Percentiles rank a stretch among this genome's conserved stretches.
These are phyloP conservation scores for Synchiropus splendidus DNA, from an alignment of 2,113 vertebrate genomes.

Conservation along the genomic window DNA sequence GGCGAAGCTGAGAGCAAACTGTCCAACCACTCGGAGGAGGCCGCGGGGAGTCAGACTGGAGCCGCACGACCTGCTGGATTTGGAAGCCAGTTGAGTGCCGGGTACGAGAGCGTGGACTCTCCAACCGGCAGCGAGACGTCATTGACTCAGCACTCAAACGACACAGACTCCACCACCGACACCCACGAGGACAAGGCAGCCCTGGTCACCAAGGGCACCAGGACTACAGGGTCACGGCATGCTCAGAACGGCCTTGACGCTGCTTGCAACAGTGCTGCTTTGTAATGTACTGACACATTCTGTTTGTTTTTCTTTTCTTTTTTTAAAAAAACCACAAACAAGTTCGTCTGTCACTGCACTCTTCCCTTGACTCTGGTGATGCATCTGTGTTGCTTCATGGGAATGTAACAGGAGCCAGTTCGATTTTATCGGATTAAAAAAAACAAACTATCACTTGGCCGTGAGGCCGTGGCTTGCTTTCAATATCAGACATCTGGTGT, in stretches of 20 bases:
- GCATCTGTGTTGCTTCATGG: slow-evolving; percentile 75
- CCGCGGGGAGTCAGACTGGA: slow-evolving; percentile 68
- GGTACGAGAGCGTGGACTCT: slow-evolving; percentile 99
- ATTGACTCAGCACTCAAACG: slow-evolving; percentile 96
- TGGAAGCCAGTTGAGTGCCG: slow-evolving; percentile 87
- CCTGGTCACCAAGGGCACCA: slow-evolving; percentile 85
- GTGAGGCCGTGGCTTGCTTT: slow-evolving; percentile 67
- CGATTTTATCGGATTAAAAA: slow-evolving; percentile 76
- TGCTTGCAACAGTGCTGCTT: slow-evolving; percentile 49
- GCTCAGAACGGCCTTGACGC: slow-evolving; percentile 96
- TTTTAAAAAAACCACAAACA: slow-evolving; percentile 53
- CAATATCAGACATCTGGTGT: slow-evolving; percentile 74
- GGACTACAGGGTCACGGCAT: slow-evolving; percentile 92
- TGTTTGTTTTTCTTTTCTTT: slow-evolving; percentile 67
- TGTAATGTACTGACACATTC: slow-evolving; percentile 64
- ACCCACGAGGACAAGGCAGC: slow-evolving; percentile 89
- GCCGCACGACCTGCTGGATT: slow-evolving; percentile 78
- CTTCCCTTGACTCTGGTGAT: slow-evolving; percentile 40
- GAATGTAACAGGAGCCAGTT: slow-evolving; percentile 68
- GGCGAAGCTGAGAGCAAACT: slow-evolving; percentile 87
- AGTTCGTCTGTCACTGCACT: no score
- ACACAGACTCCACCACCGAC: slow-evolving; percentile 97
- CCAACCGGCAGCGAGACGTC: slow-evolving; percentile 97
- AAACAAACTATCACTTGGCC: slow-evolving; percentile 39
- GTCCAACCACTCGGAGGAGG: slow-evolving; percentile 92